phyloP scores from a whole-genome alignment of 2,113 vertebrate species.

The Rhagologus leucostigma region DNA sequence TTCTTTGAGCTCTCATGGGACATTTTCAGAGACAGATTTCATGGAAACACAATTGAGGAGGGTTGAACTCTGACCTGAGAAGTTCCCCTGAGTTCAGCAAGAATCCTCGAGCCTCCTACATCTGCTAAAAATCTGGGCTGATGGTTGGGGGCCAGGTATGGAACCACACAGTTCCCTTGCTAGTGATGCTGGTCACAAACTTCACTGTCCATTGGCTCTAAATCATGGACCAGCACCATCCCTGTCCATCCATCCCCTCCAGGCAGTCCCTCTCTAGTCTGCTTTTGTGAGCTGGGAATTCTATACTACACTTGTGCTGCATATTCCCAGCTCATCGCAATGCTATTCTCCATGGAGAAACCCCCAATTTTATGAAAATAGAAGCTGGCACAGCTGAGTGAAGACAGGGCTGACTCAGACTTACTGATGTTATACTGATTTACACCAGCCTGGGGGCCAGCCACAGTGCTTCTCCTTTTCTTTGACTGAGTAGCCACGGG shows the following conservation, averaged over 20 bases:
- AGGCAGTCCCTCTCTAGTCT: background rate
- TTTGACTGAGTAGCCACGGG: background rate
- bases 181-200: background rate
- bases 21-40: background rate
- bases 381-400: background rate
- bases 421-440: background rate
- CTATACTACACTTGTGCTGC: background rate
- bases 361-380: background rate
- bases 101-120: background rate
- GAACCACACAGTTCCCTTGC: background rate
- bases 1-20: background rate
- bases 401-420: background rate
- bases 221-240: background rate
- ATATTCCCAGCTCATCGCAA: background rate
- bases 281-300: background rate
- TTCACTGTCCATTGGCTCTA: background rate
- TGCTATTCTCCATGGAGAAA: background rate
- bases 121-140: background rate
- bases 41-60: background rate
- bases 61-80: background rate
- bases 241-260: background rate
- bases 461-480: background rate
- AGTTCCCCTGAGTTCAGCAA: background rate
- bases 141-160: background rate
- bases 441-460: background rate